Evolutionary conservation across 2,797 vertebrate species (phyloP).

Genomic region (Chelonia mydas): DNA sequence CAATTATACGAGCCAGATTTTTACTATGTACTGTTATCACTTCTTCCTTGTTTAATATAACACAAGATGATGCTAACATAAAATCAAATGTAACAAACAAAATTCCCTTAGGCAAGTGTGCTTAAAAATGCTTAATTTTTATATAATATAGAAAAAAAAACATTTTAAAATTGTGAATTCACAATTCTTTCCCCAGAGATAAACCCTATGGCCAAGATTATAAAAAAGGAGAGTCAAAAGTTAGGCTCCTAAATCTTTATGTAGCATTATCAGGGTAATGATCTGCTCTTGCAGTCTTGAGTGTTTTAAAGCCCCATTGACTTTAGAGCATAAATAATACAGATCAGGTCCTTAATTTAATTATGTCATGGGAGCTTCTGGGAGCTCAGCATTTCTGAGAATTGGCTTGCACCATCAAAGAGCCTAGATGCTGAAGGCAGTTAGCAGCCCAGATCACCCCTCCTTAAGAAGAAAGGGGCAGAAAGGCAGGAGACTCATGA

Average conservation of each 20-base stretch:
- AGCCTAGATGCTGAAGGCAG: background rate
- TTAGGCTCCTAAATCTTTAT: background rate
- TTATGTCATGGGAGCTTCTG: background rate
- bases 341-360: background rate
- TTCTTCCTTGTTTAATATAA: background rate
- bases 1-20: background rate
- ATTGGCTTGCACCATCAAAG: background rate
- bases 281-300: background rate
- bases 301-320: background rate
- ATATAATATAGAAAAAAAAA: background rate
- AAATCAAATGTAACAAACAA: background rate
- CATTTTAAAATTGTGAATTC: background rate
- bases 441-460: background rate
- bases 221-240: background rate
- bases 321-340: background rate
- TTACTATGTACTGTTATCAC: background rate
- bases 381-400: background rate
- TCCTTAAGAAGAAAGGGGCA: background rate
- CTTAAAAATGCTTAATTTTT: background rate
- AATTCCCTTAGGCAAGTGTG: background rate
- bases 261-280: background rate
- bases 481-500: background rate
- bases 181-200: background rate
- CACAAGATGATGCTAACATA: background rate
- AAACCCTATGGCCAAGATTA: background rate